Evolutionary conservation across 2,888 invertebrate species (phyloP).

Genomic region (Amblyteles armatorius): DNA sequence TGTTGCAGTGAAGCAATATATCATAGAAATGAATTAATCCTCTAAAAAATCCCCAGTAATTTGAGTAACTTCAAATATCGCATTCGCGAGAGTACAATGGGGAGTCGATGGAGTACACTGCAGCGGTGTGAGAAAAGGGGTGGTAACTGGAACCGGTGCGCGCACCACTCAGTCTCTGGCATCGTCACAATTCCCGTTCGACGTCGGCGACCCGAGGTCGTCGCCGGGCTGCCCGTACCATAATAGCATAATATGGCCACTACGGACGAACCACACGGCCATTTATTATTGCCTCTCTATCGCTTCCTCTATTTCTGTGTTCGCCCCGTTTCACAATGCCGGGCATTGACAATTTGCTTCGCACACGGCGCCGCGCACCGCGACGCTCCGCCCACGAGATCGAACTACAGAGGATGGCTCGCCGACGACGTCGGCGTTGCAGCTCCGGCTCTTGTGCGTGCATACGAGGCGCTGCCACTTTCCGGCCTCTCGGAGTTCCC

Average conservation of each 20-base stretch:
- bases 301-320: slow-evolving; percentile 28
- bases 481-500: slow-evolving; percentile 10
- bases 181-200: slow-evolving; percentile 27
- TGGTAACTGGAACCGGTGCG: slow-evolving; percentile 17
- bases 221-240: slow-evolving; percentile 25
- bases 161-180: slow-evolving; percentile 4
- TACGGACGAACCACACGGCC: slow-evolving; percentile 74
- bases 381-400: slow-evolving; percentile 83
- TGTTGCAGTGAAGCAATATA: too few relatives aligned
- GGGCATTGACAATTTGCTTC: slow-evolving; percentile 82
- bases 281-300: slow-evolving; percentile 79
- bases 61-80: too few relatives aligned
- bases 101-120: not conserved
- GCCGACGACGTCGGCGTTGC: slow-evolving; percentile 48
- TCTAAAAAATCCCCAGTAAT: too few relatives aligned
- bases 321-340: slow-evolving; percentile 76
- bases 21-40: too few relatives aligned
- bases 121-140: not conserved
- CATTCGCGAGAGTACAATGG: not conserved
- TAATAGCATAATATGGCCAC: slow-evolving; percentile 53
- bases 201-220: slow-evolving; percentile 32
- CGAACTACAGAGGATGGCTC: slow-evolving; percentile 78
- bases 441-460: not conserved
- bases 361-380: slow-evolving; percentile 81
- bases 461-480: not conserved